Evolutionary conservation across 2,113 vertebrate species (phyloP).

Genomic region (Syrmaticus mikado): DNA sequence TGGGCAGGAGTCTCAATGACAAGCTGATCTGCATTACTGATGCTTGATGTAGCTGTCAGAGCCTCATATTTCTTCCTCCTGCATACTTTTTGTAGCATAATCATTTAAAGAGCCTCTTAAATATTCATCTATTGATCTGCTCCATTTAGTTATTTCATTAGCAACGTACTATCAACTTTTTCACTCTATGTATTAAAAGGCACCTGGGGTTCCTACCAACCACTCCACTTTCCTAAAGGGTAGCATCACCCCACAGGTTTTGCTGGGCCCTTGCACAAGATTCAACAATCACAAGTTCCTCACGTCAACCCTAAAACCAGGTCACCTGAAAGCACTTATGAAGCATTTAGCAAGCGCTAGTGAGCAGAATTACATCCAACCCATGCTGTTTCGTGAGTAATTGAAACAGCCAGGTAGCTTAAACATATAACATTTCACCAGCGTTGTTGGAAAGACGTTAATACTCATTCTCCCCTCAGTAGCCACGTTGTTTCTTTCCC

Average conservation of each 20-base stretch:
- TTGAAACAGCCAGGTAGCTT: conserved; percentile 46
- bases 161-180: neutral
- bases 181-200: conserved; percentile 5
- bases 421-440: conserved; percentile 26
- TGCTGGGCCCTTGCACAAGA: neutral
- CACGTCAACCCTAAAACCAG: neutral
- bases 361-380: conserved; percentile 20
- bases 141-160: conserved; percentile 26
- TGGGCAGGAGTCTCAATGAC: neutral
- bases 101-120: conserved; percentile 48
- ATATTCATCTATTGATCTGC: conserved; percentile 53
- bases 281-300: conserved; percentile 23
- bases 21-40: conserved; percentile 40
- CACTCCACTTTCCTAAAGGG: neutral
- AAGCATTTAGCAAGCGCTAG: conserved; percentile 41
- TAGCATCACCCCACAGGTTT: neutral
- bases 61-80: neutral
- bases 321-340: conserved; percentile 42
- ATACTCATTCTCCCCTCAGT: conserved; percentile 46
- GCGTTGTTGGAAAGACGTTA: conserved; percentile 19
- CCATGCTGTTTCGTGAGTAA: conserved; percentile 51
- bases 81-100: conserved; percentile 22
- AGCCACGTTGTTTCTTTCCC: conserved; percentile 24
- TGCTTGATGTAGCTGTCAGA: conserved; percentile 22
- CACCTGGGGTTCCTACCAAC: neutral